Conservation (phyloP, 2,113 vertebrate genomes). For the Cephalopholis sonnerati region DNA sequence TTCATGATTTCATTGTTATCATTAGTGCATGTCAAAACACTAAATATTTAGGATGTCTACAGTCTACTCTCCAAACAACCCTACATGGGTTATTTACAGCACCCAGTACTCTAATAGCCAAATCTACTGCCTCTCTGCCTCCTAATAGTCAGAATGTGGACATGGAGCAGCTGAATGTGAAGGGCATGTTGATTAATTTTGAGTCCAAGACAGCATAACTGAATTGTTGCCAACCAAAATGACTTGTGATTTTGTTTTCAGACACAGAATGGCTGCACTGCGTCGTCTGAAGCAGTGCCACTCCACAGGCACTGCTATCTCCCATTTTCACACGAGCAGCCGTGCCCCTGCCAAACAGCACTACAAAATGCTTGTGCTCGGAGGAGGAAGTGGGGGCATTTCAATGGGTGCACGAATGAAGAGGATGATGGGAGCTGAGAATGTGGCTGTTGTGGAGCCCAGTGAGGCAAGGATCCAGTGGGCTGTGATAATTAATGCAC, state of each 20-base stretch:
- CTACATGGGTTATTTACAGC: not conserved
- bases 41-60: not conserved
- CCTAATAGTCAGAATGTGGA: not conserved
- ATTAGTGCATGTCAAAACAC: not conserved
- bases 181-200: not conserved
- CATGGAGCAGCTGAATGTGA: not conserved
- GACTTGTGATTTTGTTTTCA: not conserved
- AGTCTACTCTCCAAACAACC: not conserved
- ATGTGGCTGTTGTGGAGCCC: constrained; percentile 95
- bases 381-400: constrained; percentile 94
- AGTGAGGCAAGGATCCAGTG: constrained; percentile 84
- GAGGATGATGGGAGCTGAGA: constrained; percentile 90
- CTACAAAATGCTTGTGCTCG: constrained; percentile 93
- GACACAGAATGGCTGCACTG: constrained; percentile 68
- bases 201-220: not conserved
- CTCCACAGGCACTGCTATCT: constrained; percentile 5
- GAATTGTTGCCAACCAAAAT: constrained; percentile 1
- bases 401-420: constrained; percentile 96
- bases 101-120: rapidly evolving
- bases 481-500: not conserved
- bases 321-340: constrained; percentile 73
- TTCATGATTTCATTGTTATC: not conserved
- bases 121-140: not conserved
- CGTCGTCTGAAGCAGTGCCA: constrained; percentile 49
- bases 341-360: constrained; percentile 84